Evolutionary conservation across 2,113 vertebrate species (phyloP), one percentile per base, ranked within the genome.

Genomic region (Paramisgurnus dabryanus): DNA sequence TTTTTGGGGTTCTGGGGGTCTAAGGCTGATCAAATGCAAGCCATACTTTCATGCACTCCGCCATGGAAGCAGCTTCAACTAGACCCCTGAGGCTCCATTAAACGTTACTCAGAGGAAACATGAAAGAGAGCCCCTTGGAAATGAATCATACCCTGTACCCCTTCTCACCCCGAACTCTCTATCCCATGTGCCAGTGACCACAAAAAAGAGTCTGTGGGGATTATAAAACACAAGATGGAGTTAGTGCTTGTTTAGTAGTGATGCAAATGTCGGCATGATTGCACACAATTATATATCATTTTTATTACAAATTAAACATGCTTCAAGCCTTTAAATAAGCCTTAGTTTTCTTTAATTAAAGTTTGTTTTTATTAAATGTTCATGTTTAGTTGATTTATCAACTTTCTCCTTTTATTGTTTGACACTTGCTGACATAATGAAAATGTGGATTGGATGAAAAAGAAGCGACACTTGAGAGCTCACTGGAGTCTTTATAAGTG

Each of bases 71-170:
- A 39, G 43, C 64, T 68, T 69, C 72, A 82, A 61, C 77, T 66
- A 82, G 50, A 67, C 64, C 80, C 84, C 60, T 7, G 75, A 77
- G 75, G 76, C 79, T 80, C 41, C 70, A 72, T 79, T 79, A 85
- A 85, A 80, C 79, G 80, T 39, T 43, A 63, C 78, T 73, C 72
- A 72, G 82, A 76, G 76, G 74, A 45, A 69, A 86, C 80, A 84
- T 85, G 81, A 88, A 87, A 87, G 80, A 67, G 43, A 47, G 64
- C 73, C 80, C 78, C 27, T 53, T 81, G 83, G 81, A 84, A 84
- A 80, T 80, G 83, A 86, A 81, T 87, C 85, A 83, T 67, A 78
- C 78, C 53, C 18, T 61, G 49, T 64, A 63, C 49, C 55, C 80
- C 39, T 60, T 67, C 64, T 43, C 67, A 49, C 11, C 17, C 5